A percentile compares a stretch with the other conserved stretches of the same genome.
phyloP scores from a whole-genome alignment of 2,888 invertebrate species.

The Thera obeliscata region DNA sequence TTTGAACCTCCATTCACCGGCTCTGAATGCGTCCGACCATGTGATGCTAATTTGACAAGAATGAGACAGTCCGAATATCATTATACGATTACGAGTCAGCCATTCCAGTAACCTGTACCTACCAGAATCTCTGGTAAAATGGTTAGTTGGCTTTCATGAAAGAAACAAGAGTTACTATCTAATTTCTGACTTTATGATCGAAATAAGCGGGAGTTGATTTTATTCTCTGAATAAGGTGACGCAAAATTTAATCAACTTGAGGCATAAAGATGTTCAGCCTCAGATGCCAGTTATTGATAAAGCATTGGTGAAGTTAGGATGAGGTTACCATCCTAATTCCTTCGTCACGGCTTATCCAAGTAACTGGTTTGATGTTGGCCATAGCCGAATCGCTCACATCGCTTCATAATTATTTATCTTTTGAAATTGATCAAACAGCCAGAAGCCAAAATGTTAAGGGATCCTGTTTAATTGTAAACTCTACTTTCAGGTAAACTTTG shows the following conservation, averaged over 20 bases:
- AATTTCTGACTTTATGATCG: not conserved
- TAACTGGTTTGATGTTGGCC: too few relatives aligned
- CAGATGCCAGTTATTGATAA: too few relatives aligned
- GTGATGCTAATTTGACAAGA: constrained; percentile 48
- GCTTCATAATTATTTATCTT: too few relatives aligned
- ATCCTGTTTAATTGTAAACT: not conserved
- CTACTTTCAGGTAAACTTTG: constrained; percentile 92
- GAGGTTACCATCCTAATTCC: too few relatives aligned
- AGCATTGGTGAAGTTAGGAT: too few relatives aligned
- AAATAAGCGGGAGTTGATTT: not conserved
- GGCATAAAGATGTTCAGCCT: too few relatives aligned
- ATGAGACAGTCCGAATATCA: constrained; percentile 36
- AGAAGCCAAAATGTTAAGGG: not conserved
- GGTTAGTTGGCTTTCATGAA: constrained; percentile 8
- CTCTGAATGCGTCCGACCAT: constrained; percentile 45
- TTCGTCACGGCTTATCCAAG: too few relatives aligned
- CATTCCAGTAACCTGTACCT: constrained; percentile 16
- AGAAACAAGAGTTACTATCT: not conserved
- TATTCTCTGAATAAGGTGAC: not conserved
- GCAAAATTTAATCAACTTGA: too few relatives aligned
- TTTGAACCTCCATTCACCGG: constrained; percentile 42
- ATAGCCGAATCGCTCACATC: too few relatives aligned
- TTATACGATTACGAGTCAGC: constrained; percentile 16
- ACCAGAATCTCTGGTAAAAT: not conserved
- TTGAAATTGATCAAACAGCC: too few relatives aligned